Percentiles rank a stretch among this genome's conserved stretches.
phyloP scores from a whole-genome alignment of 2,888 invertebrate genomes.

The Exocentrus adspersus region DNA sequence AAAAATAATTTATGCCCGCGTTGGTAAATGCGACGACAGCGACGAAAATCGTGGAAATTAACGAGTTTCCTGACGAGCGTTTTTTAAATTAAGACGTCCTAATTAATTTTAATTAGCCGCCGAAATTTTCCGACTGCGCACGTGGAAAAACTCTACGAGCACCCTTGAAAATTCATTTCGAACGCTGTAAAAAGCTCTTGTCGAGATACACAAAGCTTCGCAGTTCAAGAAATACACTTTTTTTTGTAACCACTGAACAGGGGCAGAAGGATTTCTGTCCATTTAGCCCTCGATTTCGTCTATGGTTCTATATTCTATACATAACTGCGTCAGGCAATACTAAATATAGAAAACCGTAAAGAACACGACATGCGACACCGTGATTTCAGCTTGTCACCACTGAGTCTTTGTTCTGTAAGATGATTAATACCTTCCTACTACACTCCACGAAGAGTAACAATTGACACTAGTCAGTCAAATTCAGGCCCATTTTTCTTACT shows the following conservation, averaged over 20 bases:
- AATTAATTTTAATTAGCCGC: slow-evolving; percentile 36
- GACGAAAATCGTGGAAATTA: slow-evolving; percentile 26
- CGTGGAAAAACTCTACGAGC: background rate
- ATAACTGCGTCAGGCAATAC: background rate
- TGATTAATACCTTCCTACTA: slow-evolving; percentile 9
- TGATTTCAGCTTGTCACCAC: slow-evolving; percentile 7
- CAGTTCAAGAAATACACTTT: background rate
- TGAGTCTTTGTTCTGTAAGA: background rate
- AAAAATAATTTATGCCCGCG: slow-evolving; percentile 34
- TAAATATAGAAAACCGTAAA: background rate
- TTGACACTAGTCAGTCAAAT: slow-evolving; percentile 5
- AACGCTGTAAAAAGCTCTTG: background rate
- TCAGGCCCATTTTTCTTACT: background rate
- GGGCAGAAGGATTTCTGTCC: too few relatives aligned
- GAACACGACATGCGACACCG: background rate
- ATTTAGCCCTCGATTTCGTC: too few relatives aligned
- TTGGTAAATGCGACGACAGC: slow-evolving; percentile 28
- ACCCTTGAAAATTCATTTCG: background rate
- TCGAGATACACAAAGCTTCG: background rate
- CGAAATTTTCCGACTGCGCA: slow-evolving; percentile 11
- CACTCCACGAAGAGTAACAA: slow-evolving; percentile 1
- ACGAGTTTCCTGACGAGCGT: slow-evolving; percentile 32
- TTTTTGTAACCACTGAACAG: too few relatives aligned
- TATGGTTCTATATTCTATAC: background rate
- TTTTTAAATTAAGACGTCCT: slow-evolving; percentile 33